Percentiles rank a stretch among this genome's conserved stretches.
Evolutionary conservation across 2,797 vertebrate genomes (phyloP).

Genomic region (Meriones psammophilus): DNA sequence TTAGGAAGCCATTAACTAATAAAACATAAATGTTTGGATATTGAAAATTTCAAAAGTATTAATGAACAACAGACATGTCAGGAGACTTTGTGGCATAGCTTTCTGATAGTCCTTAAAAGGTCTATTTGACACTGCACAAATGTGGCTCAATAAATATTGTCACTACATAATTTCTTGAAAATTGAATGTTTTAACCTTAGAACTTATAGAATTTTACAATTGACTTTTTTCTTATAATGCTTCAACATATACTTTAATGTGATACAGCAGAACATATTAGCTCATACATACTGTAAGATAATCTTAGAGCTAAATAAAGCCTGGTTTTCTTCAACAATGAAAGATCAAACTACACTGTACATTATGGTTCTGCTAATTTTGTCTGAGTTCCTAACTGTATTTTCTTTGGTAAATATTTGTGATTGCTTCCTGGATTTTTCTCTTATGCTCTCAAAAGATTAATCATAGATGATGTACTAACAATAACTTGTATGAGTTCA

Average conservation of each 20-base stretch:
- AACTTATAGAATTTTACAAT: constrained; percentile 22
- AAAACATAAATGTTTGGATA: constrained; percentile 71
- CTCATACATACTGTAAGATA: constrained; percentile 41
- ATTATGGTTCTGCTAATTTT: constrained; percentile 40
- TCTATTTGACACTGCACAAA: constrained; percentile 10
- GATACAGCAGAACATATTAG: constrained; percentile 53
- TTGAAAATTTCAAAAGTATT: constrained; percentile 68
- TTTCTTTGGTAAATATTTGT: constrained; percentile 78
- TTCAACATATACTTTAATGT: constrained; percentile 27
- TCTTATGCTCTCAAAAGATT: constrained; percentile 50
- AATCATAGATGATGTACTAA: constrained; percentile 62
- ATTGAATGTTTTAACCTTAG: constrained; percentile 59
- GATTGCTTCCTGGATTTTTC: constrained; percentile 55
- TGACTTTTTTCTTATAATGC: constrained; percentile 55
- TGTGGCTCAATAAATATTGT: constrained; percentile 22
- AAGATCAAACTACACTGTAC: constrained; percentile 33
- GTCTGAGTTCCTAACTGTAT: constrained; percentile 22
- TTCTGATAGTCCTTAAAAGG: constrained; percentile 7
- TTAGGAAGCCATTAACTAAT: constrained; percentile 63
- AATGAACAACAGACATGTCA: constrained; percentile 16
- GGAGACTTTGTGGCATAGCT: constrained; percentile 19
- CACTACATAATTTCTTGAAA: constrained; percentile 54
- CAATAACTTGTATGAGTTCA: constrained; percentile 53
- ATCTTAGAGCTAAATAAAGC: constrained; percentile 23
- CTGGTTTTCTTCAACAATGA: not conserved